Percentiles rank a stretch among this genome's conserved stretches.
Evolutionary conservation across 2,888 invertebrate species (phyloP).

Genomic region (Aphodius granarius): DNA sequence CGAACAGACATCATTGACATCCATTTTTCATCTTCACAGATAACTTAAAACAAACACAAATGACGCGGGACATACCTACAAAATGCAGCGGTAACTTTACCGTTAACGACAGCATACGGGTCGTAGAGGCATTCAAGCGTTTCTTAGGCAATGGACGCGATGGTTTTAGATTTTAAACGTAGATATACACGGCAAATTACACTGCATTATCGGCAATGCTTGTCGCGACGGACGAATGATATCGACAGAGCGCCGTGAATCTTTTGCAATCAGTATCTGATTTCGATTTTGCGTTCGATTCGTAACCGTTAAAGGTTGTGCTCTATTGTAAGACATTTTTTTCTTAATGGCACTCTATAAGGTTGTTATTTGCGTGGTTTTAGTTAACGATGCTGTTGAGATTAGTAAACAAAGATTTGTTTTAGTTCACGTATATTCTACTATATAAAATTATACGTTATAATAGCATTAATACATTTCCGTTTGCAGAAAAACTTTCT

Average conservation of each 20-base stretch:
- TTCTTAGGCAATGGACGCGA: neutral
- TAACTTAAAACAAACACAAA: neutral
- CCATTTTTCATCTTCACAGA: too few species aligned
- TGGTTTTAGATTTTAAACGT: neutral
- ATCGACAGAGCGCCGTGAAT: neutral
- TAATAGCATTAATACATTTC: too few species aligned
- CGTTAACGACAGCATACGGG: constrained; percentile 14
- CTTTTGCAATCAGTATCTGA: neutral
- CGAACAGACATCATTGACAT: too few species aligned
- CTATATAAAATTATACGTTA: too few species aligned
- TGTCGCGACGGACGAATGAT: neutral
- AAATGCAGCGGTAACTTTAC: constrained; percentile 5
- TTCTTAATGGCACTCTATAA: neutral
- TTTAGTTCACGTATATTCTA: too few species aligned
- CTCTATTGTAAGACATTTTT: neutral
- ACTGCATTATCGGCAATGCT: neutral
- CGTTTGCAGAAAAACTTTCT: too few species aligned
- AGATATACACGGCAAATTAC: neutral
- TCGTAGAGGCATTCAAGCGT: neutral
- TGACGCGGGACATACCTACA: constrained; percentile 4
- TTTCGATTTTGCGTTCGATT: neutral
- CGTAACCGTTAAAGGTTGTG: neutral
- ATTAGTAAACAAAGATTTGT: too few species aligned
- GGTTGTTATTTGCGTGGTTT: neutral
- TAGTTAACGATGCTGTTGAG: neutral